Evolutionary conservation across 2,797 vertebrate species (phyloP).

Genomic region (Salmo trutta): DNA sequence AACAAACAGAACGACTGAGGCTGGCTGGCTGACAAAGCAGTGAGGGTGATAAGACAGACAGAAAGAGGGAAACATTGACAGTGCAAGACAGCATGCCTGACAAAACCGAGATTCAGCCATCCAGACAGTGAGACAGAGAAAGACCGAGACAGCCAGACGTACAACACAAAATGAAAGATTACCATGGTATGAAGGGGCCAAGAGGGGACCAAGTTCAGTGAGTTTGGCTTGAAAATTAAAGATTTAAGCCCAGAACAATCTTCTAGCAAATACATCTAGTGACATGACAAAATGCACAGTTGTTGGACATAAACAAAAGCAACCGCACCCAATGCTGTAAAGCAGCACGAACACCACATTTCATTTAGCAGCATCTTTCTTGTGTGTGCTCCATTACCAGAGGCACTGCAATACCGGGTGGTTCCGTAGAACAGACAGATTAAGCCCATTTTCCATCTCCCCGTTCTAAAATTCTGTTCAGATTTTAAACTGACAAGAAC

Average conservation of each 20-base stretch:
- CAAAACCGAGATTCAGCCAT: too few relatives aligned
- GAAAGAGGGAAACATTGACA: slow-evolving; percentile 14
- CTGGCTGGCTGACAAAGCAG: neutral
- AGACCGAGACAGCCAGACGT: neutral
- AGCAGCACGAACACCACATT: neutral
- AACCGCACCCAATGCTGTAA: too few relatives aligned
- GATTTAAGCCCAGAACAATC: neutral
- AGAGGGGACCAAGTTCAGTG: neutral
- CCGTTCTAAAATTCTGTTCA: neutral
- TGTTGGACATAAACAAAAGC: neutral
- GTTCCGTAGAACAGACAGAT: neutral
- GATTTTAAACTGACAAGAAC: neutral
- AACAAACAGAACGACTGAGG: neutral
- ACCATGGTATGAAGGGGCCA: neutral
- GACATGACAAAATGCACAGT: neutral
- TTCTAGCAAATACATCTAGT: neutral
- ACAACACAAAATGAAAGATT: neutral
- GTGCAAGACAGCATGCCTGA: neutral
- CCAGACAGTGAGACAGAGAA: too few relatives aligned
- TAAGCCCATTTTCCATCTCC: neutral
- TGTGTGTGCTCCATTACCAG: neutral
- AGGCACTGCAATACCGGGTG: neutral
- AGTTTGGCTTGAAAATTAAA: neutral
- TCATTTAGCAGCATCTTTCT: neutral
- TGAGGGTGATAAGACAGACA: neutral